phyloP scores from a whole-genome alignment of 1,140 invertebrate species.

The Nasonia giraulti region DNA sequence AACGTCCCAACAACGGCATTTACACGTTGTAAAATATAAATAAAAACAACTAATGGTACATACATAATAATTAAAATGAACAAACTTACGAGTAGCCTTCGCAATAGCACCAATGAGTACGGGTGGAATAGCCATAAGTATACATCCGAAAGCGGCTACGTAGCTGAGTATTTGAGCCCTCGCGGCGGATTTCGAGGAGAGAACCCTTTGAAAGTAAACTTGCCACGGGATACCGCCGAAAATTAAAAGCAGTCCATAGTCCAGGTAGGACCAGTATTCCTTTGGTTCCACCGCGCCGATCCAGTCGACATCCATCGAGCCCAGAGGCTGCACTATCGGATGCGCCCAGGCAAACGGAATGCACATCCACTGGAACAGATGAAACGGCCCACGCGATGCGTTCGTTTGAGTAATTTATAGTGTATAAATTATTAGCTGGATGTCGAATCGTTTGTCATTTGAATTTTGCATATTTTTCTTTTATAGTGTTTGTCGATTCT shows the following conservation, averaged over 20 bases:
- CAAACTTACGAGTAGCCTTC: slow-evolving; percentile 88
- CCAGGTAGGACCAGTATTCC: slow-evolving; percentile 90
- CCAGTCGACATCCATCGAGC: slow-evolving; percentile 91
- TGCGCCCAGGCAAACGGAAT: slow-evolving; percentile 96
- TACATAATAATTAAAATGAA: not conserved
- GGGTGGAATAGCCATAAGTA: slow-evolving; percentile 97
- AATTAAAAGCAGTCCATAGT: slow-evolving; percentile 92
- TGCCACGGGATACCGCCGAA: slow-evolving; percentile 99
- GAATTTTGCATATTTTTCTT: no score
- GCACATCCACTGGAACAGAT: slow-evolving; percentile 88
- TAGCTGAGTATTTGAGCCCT: slow-evolving; percentile 97
- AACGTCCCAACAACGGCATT: no score
- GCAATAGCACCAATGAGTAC: slow-evolving; percentile 97
- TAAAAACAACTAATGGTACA: no score
- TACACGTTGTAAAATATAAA: no score
- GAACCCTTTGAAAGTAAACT: slow-evolving; percentile 98
- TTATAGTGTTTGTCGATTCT: no score
- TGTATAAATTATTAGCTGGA: no score
- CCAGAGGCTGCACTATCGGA: slow-evolving; percentile 85
- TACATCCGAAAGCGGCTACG: slow-evolving; percentile 94
- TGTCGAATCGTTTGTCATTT: no score
- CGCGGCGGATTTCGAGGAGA: slow-evolving; percentile 94
- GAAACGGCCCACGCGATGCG: not conserved
- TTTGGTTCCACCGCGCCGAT: slow-evolving; percentile 85
- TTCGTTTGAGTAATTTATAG: no score